Conservation (phyloP, 2,797 vertebrate species). For the Fistularia commersonii region DNA sequence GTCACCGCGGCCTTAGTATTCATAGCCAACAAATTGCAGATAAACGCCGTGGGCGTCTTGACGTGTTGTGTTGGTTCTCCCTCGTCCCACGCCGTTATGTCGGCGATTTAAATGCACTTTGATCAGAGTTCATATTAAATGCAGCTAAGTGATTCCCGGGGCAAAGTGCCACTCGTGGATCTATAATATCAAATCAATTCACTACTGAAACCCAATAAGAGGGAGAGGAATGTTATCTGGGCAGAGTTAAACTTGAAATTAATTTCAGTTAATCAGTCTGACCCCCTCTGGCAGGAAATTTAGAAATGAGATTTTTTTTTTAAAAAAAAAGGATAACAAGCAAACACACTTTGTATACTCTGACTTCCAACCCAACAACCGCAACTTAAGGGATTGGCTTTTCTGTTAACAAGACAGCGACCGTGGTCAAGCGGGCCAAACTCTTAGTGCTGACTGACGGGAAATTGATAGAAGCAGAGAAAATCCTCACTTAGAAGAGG, state of each 20-base stretch:
- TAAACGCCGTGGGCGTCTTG: slow-evolving; percentile 8
- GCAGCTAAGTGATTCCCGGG: not conserved
- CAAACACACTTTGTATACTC: no score
- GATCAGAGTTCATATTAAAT: slow-evolving; percentile 1
- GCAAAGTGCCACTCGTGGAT: slow-evolving; percentile 1
- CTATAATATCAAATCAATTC: slow-evolving; percentile 2
- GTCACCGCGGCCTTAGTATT: slow-evolving; percentile 37
- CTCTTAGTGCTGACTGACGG: no score
- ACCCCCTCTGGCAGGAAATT: no score
- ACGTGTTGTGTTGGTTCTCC: not conserved
- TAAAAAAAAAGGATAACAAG: no score
- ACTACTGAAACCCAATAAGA: slow-evolving; percentile 10
- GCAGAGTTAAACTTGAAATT: slow-evolving; percentile 9
- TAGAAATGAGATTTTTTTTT: no score
- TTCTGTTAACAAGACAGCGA: no score
- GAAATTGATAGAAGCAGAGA: no score
- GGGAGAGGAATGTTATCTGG: slow-evolving; percentile 25
- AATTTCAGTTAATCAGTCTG: no score
- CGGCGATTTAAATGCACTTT: slow-evolving; percentile 15
- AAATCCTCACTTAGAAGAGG: no score
- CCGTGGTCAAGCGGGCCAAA: no score
- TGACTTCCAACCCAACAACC: no score
- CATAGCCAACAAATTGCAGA: slow-evolving; percentile 33
- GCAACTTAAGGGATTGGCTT: no score
- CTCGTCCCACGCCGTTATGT: slow-evolving; percentile 6